Percentiles rank a stretch among this genome's conserved stretches.
These are phyloP conservation scores for Nebria ingens DNA, from an alignment of 1,140 invertebrate species.

Conservation along the genomic window DNA sequence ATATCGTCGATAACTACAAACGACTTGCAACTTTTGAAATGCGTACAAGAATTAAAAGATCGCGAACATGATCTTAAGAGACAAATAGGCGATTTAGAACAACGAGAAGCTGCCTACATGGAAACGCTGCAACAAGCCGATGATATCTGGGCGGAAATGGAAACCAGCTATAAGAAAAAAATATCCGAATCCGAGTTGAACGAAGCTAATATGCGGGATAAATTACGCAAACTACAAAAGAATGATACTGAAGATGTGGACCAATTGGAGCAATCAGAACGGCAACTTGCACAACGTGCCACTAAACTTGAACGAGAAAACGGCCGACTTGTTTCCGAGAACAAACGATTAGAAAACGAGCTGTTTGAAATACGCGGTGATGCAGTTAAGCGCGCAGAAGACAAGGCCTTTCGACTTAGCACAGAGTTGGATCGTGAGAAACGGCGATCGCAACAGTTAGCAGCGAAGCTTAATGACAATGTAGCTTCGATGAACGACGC, in stretches of 20 bases:
- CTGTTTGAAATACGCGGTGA: conserved; percentile 31
- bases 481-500: conserved; percentile 35
- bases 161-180: conserved; percentile 49
- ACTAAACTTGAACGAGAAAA: conserved; percentile 37
- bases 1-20: conserved; percentile 1
- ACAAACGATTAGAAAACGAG: conserved; percentile 33
- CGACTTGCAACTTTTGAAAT: conserved; percentile 5
- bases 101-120: conserved; percentile 54
- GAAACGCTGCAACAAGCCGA: conserved; percentile 64
- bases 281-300: conserved; percentile 43
- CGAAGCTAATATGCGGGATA: conserved; percentile 19
- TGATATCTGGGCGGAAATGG: conserved; percentile 59
- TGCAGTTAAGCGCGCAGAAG: conserved; percentile 18
- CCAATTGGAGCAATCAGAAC: conserved; percentile 33
- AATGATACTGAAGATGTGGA: conserved; percentile 32
- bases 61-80: conserved; percentile 34
- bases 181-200: conserved; percentile 38
- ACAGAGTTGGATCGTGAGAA: conserved; percentile 28
- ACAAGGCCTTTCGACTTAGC: conserved; percentile 21
- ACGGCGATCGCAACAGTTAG: conserved; percentile 20
- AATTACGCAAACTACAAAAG: conserved; percentile 22
- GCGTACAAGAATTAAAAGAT: conserved; percentile 24
- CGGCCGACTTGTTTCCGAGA: conserved; percentile 14
- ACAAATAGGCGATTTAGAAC: conserved; percentile 51
- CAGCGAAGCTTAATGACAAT: conserved; percentile 27